Conservation (phyloP, 37 sponge, comb jelly and placozoan genomes). For the Eunapius fragilis region DNA sequence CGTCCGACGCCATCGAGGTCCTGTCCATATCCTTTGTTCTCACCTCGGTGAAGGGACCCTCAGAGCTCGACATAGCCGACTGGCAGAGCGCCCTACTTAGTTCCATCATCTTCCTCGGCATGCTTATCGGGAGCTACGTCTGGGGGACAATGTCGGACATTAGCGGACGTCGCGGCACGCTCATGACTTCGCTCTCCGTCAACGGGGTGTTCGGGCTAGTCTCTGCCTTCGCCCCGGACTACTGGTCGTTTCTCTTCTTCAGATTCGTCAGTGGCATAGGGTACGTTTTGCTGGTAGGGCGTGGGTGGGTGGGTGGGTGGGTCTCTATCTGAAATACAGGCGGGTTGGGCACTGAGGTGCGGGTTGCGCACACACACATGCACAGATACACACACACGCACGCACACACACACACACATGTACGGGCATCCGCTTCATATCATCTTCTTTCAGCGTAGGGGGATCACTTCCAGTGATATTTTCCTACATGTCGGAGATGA, state of each 20-base stretch:
- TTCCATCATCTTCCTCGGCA: conserved; percentile 70
- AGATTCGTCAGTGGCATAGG: conserved; percentile 80
- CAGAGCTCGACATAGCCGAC: conserved; percentile 28
- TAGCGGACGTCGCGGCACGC: conserved; percentile 42
- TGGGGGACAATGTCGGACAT: conserved; percentile 77
- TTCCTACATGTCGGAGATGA: conserved; percentile 72
- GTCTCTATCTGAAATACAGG: neutral
- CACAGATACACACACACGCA: too few species aligned
- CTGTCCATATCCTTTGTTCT: conserved; percentile 62
- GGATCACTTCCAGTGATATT: conserved; percentile 72
- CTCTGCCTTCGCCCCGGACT: conserved; percentile 61
- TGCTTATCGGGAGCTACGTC: conserved; percentile 72
- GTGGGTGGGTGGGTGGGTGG: neutral
- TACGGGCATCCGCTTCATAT: neutral
- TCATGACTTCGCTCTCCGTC: conserved; percentile 48
- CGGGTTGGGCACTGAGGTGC: too few species aligned
- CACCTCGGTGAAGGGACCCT: neutral
- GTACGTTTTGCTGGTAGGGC: conserved; percentile 28
- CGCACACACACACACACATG: neutral
- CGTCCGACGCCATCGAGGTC: conserved; percentile 75
- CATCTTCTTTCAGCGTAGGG: conserved; percentile 56
- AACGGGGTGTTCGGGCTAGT: conserved; percentile 59
- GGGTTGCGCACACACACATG: too few species aligned
- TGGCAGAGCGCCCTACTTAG: conserved; percentile 37
- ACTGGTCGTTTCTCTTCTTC: conserved; percentile 32